Evolutionary conservation across 2,113 vertebrate species (phyloP).

Genomic region (Corapipo altera): DNA sequence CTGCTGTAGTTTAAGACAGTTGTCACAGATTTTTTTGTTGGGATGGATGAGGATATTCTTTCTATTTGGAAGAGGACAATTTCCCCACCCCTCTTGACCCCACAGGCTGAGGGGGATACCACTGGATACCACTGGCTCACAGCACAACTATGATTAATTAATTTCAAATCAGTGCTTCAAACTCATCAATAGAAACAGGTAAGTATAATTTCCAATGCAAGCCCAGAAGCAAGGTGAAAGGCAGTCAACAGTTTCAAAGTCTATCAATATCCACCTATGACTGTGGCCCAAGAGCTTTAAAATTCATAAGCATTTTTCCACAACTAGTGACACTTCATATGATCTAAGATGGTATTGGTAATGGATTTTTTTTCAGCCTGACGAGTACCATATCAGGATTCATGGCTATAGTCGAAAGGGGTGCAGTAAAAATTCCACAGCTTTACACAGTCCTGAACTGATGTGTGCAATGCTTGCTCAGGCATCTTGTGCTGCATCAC

Average conservation of each 20-base stretch:
- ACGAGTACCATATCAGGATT: not conserved
- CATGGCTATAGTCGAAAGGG: fast-evolving
- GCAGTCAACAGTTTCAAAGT: not conserved
- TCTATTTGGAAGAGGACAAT: not conserved
- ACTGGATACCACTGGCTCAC: not conserved
- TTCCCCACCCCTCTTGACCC: not conserved
- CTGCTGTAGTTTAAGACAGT: not conserved
- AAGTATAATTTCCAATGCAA: not conserved
- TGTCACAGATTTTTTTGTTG: not conserved
- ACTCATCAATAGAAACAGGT: not conserved
- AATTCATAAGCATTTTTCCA: not conserved
- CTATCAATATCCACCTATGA: not conserved
- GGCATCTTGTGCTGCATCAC: not conserved
- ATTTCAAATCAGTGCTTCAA: not conserved
- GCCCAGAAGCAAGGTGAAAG: not conserved
- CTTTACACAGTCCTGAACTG: not conserved
- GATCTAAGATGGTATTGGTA: not conserved
- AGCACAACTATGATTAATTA: not conserved
- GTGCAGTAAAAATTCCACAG: not conserved
- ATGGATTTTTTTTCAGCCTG: not conserved
- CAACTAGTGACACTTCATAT: not conserved
- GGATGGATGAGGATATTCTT: not conserved
- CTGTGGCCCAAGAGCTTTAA: not conserved
- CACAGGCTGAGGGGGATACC: not conserved
- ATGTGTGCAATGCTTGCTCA: not conserved